phyloP scores from a whole-genome alignment of 1,140 invertebrate genomes.

The Matsumurasca onukii region DNA sequence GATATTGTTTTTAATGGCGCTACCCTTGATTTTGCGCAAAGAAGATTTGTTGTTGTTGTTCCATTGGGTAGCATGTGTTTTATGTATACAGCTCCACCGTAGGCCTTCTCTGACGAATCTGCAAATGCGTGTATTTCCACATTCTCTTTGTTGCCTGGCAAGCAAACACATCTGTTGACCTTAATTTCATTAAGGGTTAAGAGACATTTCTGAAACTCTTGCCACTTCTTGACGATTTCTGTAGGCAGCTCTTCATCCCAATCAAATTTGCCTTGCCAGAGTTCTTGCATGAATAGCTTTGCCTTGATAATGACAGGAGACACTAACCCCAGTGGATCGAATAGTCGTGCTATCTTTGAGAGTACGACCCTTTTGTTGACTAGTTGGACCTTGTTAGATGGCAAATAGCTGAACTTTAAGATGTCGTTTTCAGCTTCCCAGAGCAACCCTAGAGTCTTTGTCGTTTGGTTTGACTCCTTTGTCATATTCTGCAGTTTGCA shows the following conservation, averaged over 20 bases:
- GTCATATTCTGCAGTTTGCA: not conserved
- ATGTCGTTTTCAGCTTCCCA: not conserved
- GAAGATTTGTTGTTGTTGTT: not conserved
- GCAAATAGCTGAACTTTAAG: not conserved
- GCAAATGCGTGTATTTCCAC: not conserved
- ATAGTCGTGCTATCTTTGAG: not conserved
- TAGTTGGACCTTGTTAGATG: not conserved
- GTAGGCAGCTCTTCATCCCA: not conserved
- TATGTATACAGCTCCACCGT: not conserved
- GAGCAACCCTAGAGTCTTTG: not conserved
- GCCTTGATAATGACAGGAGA: not conserved
- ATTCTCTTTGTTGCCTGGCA: not conserved
- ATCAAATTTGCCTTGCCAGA: not conserved
- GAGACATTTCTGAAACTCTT: not conserved
- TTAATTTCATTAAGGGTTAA: not conserved
- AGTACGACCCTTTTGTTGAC: not conserved
- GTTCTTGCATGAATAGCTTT: not conserved
- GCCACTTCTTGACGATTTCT: not conserved
- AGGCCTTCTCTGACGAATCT: not conserved
- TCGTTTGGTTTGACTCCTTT: not conserved
- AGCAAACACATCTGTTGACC: not conserved
- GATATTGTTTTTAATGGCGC: not conserved
- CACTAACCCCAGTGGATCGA: not conserved
- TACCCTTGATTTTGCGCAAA: not conserved
- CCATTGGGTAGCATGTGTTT: not conserved